Evolutionary conservation across 1,140 invertebrate species (phyloP).

Genomic region (Metopolophium dirhodum): DNA sequence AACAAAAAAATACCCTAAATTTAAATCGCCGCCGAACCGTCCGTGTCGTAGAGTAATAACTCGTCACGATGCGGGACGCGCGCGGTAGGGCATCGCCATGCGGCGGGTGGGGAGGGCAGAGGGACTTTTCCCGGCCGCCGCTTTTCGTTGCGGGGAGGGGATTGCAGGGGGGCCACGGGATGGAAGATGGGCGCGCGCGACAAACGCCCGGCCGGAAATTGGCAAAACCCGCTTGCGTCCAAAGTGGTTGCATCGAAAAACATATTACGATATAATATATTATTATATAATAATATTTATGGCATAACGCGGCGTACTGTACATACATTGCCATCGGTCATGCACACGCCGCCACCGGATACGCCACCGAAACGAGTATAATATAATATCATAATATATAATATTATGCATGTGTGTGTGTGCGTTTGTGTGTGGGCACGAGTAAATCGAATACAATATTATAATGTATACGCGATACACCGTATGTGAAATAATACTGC

Average conservation of each 20-base stretch:
- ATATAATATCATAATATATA: neutral
- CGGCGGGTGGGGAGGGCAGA: neutral
- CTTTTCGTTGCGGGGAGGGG: neutral
- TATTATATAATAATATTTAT: neutral
- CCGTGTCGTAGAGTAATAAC: constrained; percentile 3
- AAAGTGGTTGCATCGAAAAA: constrained; percentile 26
- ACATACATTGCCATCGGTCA: neutral
- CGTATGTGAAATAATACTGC: neutral
- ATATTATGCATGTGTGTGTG: neutral
- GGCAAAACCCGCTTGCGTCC: constrained; percentile 18
- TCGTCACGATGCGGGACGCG: neutral
- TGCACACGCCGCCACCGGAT: constrained; percentile 28
- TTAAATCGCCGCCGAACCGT: neutral
- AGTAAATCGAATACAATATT: neutral
- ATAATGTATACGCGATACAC: neutral
- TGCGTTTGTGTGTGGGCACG: neutral
- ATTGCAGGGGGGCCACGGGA: neutral
- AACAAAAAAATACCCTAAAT: neutral
- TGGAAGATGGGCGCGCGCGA: neutral
- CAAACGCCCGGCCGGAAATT: constrained; percentile 25
- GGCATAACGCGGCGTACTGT: neutral
- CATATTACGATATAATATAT: constrained; percentile 14
- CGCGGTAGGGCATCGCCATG: neutral
- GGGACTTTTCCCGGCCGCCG: neutral
- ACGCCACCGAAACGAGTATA: neutral